A percentile compares a stretch with the other conserved stretches of the same genome.
phyloP scores from a whole-genome alignment of 2,113 vertebrate genomes.

The Cettia cetti region DNA sequence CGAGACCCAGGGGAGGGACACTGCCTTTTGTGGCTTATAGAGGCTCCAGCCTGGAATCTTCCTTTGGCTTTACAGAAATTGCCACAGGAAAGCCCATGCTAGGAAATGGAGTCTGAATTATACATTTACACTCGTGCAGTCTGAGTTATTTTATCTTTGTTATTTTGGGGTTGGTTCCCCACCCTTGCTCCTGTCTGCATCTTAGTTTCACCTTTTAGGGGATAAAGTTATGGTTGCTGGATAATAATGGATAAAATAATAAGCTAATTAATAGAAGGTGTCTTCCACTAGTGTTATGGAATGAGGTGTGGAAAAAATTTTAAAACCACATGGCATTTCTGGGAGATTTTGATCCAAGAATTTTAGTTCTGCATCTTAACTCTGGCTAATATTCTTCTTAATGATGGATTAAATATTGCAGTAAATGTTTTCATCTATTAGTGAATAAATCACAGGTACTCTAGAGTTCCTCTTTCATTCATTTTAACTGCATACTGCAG shows the following conservation, averaged over 20 bases:
- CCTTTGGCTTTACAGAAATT: not conserved
- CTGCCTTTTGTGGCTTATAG: not conserved
- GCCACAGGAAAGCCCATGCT: not conserved
- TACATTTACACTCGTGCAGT: accelerated
- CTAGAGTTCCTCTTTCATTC: not conserved
- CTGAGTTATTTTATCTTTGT: not conserved
- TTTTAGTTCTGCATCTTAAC: not conserved
- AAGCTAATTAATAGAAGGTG: not conserved
- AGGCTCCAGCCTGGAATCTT: not conserved
- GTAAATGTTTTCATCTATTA: not conserved
- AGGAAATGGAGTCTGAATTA: not conserved
- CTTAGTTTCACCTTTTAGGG: not conserved
- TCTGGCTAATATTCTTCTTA: not conserved
- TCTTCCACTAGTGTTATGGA: not conserved
- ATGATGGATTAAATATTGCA: not conserved
- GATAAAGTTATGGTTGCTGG: not conserved
- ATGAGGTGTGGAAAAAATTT: not conserved
- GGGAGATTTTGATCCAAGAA: not conserved
- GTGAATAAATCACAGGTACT: not conserved
- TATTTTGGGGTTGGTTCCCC: accelerated
- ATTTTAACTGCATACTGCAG: not conserved
- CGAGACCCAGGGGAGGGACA: not conserved
- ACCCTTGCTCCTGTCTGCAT: accelerated
- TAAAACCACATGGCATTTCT: not conserved
- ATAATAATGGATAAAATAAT: not conserved